A percentile compares a stretch with the other conserved stretches of the same genome.
phyloP scores from a whole-genome alignment of 1,140 invertebrate genomes.

The Temnothorax longispinosus region DNA sequence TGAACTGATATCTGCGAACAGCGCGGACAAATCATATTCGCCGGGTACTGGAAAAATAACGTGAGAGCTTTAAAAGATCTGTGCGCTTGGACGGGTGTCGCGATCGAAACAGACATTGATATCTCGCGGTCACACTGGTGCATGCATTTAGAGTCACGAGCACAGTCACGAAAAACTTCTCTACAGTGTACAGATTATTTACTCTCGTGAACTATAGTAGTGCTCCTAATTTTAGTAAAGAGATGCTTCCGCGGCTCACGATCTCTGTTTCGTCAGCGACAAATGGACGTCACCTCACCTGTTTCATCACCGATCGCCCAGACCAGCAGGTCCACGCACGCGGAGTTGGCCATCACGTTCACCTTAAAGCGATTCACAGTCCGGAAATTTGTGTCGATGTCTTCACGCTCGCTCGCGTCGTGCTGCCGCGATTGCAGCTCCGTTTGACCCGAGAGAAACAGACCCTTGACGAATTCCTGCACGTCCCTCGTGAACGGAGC shows the following conservation, averaged over 20 bases:
- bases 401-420: conserved; percentile 92
- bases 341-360: conserved; percentile 98
- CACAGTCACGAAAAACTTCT: conserved; percentile 16
- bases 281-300: conserved; percentile 87
- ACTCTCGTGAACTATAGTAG: background rate
- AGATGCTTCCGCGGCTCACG: background rate
- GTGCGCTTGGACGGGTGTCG: no score
- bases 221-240: conserved; percentile 18
- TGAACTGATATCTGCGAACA: conserved; percentile 89
- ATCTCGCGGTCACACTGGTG: background rate
- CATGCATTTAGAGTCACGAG: conserved; percentile 35
- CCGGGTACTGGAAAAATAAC: conserved; percentile 90
- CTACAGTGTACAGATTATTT: conserved; percentile 20
- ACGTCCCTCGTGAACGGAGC: conserved; percentile 97
- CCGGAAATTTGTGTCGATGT: conserved; percentile 91
- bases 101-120: conserved; percentile 25
- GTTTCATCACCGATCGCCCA: conserved; percentile 99
- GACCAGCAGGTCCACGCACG: conserved; percentile 98
- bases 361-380: conserved; percentile 97
- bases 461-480: conserved; percentile 93
- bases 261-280: conserved; percentile 11
- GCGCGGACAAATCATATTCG: conserved; percentile 91
- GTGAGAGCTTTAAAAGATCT: conserved; percentile 61
- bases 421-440: conserved; percentile 94
- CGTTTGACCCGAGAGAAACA: conserved; percentile 97